These are phyloP conservation scores for Crocodylus rhombifer DNA, from an alignment of 2,797 vertebrate genomes.

Conservation along the genomic window DNA sequence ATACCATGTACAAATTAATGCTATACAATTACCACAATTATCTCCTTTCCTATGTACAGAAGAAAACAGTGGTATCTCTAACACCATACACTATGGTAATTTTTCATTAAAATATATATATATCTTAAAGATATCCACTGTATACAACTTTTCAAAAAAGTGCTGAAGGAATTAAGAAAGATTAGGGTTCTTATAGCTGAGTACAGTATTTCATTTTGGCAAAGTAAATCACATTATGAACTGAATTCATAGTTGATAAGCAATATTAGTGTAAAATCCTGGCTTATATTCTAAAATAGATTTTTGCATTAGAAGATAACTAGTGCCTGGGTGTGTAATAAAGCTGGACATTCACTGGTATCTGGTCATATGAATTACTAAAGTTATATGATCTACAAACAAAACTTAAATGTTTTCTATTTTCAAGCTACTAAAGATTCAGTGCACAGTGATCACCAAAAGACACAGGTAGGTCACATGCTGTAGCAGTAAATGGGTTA, in stretches of 20 bases:
- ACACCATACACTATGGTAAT: background rate
- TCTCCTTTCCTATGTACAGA: background rate
- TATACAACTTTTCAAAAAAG: background rate
- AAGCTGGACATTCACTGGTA: background rate
- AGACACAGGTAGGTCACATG: background rate
- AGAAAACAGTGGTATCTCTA: background rate
- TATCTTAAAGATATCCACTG: background rate
- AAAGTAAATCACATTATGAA: background rate
- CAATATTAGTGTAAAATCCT: background rate
- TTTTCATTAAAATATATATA: background rate
- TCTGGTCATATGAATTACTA: background rate
- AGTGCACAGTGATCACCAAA: background rate
- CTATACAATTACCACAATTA: background rate
- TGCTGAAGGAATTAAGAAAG: background rate
- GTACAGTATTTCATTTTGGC: background rate
- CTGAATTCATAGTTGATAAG: background rate
- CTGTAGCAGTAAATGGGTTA: background rate
- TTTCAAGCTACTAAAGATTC: background rate
- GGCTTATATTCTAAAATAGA: background rate
- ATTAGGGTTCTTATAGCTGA: background rate
- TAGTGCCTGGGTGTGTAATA: accelerated
- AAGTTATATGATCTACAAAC: background rate
- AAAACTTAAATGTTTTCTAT: accelerated
- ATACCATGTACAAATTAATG: background rate
- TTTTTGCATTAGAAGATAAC: background rate